Conservation (phyloP, 2,797 vertebrate species). For the Remorina albescens region DNA sequence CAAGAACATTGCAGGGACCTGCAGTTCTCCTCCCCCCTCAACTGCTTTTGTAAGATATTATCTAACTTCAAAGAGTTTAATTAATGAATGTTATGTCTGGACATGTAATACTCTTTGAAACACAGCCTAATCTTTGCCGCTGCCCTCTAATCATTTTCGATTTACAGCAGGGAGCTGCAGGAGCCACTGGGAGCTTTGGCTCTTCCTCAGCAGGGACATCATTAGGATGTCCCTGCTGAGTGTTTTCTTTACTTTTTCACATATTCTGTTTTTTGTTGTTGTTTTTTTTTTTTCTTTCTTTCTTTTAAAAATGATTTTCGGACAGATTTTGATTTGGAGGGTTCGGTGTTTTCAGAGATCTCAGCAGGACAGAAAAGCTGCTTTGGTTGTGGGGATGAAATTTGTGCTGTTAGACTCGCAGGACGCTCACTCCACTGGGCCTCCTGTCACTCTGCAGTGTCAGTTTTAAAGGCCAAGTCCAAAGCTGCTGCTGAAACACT, state of each 20-base stretch:
- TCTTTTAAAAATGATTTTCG: too few species aligned
- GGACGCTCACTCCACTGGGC: conserved; percentile 37
- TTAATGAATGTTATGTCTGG: conserved; percentile 77
- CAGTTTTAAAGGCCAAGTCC: conserved; percentile 61
- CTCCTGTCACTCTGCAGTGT: conserved; percentile 60
- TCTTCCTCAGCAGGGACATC: conserved; percentile 42
- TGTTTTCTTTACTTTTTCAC: conserved; percentile 9
- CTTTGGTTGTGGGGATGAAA: conserved; percentile 39
- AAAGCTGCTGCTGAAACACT: conserved; percentile 60
- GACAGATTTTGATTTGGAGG: fast-evolving
- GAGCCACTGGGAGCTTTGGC: conserved; percentile 37
- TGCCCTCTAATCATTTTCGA: conserved; percentile 73
- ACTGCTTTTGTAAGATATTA: conserved; percentile 71
- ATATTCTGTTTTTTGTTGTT: conserved; percentile 2
- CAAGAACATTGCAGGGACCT: conserved; percentile 73
- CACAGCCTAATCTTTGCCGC: conserved; percentile 70
- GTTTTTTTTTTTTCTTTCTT: too few species aligned
- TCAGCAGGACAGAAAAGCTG: conserved; percentile 36
- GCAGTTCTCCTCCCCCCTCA: conserved; percentile 66
- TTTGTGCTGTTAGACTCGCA: conserved; percentile 36
- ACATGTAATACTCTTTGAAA: conserved; percentile 73
- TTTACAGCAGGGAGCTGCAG: conserved; percentile 68
- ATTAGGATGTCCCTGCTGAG: conserved; percentile 37
- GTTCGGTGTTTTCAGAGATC: conserved; percentile 28
- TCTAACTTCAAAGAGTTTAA: conserved; percentile 72